Percentiles rank a stretch among this genome's conserved stretches.
These are phyloP conservation scores for Physella acuta DNA, from an alignment of 1,140 invertebrate genomes.

Conservation along the genomic window DNA sequence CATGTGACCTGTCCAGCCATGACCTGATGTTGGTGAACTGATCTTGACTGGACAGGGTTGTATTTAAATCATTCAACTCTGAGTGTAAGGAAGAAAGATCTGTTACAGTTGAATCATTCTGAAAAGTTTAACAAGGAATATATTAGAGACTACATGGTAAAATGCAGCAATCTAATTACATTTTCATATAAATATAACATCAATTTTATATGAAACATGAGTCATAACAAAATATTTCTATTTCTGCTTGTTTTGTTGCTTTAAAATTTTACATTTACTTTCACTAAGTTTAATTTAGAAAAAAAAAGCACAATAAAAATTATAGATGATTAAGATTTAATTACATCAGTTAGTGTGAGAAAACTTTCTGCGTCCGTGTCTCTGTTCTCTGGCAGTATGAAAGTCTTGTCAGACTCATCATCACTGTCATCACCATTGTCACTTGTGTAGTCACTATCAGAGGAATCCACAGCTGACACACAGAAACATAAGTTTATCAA, in stretches of 20 bases:
- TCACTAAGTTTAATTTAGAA: no score
- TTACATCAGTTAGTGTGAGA: slow-evolving; percentile 16
- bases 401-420: slow-evolving; percentile 32
- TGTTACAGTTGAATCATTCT: background rate
- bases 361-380: slow-evolving; percentile 23
- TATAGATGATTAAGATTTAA: no score
- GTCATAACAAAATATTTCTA: no score
- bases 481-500: background rate
- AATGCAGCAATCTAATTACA: background rate
- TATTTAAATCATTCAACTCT: slow-evolving; percentile 27
- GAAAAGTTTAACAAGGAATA: background rate
- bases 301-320: no score
- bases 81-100: slow-evolving; percentile 13
- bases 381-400: slow-evolving; percentile 19
- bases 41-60: slow-evolving; percentile 25
- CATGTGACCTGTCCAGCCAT: slow-evolving; percentile 2
- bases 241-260: no score
- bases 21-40: background rate
- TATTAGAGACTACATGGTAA: no score
- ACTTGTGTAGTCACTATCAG: slow-evolving; percentile 21
- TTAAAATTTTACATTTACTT: no score
- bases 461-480: background rate
- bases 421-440: slow-evolving; percentile 3
- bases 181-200: background rate
- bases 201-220: background rate